Conservation (phyloP, 2,797 vertebrate species). For the Pipistrellus pipistrellus region DNA sequence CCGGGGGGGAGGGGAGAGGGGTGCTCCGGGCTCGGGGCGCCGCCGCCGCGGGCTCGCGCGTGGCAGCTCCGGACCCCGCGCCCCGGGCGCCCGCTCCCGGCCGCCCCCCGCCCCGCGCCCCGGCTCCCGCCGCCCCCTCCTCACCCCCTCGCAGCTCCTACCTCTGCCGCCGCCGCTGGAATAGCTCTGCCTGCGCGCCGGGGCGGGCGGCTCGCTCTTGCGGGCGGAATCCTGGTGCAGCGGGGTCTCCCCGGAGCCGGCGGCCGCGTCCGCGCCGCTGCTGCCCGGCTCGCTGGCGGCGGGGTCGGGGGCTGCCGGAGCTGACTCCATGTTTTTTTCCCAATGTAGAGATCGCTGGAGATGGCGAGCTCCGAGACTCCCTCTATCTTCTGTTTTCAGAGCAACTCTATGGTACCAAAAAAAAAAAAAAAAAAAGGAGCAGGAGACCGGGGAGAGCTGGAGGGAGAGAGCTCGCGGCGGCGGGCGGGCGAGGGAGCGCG, state of each 20-base stretch:
- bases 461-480: constrained; percentile 71
- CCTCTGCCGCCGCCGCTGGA: constrained; percentile 95
- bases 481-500: constrained; percentile 82
- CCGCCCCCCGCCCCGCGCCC: constrained; percentile 61
- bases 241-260: constrained; percentile 95
- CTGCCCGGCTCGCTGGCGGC: constrained; percentile 96
- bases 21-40: constrained; percentile 48
- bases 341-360: constrained; percentile 91
- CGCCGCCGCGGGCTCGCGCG: constrained; percentile 38
- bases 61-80: constrained; percentile 30
- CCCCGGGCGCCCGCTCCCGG: constrained; percentile 60
- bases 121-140: constrained; percentile 70
- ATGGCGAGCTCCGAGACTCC: constrained; percentile 93
- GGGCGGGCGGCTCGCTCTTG: constrained; percentile 95
- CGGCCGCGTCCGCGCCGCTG: constrained; percentile 96
- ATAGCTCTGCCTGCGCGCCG: constrained; percentile 95
- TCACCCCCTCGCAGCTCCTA: constrained; percentile 86
- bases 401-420: constrained; percentile 92
- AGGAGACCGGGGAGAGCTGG: constrained; percentile 80
- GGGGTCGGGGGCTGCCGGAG: constrained; percentile 97
- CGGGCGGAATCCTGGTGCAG: constrained; percentile 95
- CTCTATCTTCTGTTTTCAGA: constrained; percentile 95
- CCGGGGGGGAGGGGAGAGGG: constrained; percentile 72
- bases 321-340: constrained; percentile 97
- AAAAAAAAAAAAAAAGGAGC: constrained; percentile 73